Base-by-base conservation (phyloP, 2,113 vertebrate genomes). In the Seriola aureovittata region DNA sequence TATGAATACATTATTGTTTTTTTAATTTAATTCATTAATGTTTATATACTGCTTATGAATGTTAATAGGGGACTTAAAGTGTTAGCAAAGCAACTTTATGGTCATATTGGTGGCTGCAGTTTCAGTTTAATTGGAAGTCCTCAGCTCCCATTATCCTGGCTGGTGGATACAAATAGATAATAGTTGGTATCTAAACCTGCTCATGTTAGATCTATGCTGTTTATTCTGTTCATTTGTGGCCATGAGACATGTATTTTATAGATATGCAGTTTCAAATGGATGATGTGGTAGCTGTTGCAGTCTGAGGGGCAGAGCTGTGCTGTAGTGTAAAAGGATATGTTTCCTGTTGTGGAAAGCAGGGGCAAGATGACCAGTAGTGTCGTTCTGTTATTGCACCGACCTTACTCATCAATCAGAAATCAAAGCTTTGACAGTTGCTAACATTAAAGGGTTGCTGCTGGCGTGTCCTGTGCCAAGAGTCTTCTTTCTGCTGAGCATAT, bases 331-430 rank as follows among this genome's bases (percentile, higher is more conserved):
- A 78, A 74, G 42, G 60, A 87, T 63, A 59, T 34, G 71, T 74
- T 88, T 87, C 82, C 83, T 87, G 84, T 85, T 88, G 81, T 90
- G 78, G 59, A 80, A 71, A 58, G 63, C 9, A n/a, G 78, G 78
- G 78, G 19, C 36, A 10, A 73, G 76, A 78, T 88, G 88, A 89
- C 82, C 89, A 29, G 71, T 75, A n/a, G 78, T 80, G 85, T 87
- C 42, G 29, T 69, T 58, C 60, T 44, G 87, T 80, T 91, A 80
- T 93, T 92, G 87, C 88, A 83, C 86, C 63, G 55, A 90, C 86
- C 77, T 91, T 90, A 80, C 93, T 92, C 93, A 93, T 93, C 91
- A 87, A 86, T 93, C 90, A 89, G 78, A 93, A 90, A 92, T 93
- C 90, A 93, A 91, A 92, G 88, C 79, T 88, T 82, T 78, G 90